A percentile compares a stretch with the other conserved stretches of the same genome.
Evolutionary conservation across 2,113 vertebrate species (phyloP).

Genomic region (Echinops telfairi): DNA sequence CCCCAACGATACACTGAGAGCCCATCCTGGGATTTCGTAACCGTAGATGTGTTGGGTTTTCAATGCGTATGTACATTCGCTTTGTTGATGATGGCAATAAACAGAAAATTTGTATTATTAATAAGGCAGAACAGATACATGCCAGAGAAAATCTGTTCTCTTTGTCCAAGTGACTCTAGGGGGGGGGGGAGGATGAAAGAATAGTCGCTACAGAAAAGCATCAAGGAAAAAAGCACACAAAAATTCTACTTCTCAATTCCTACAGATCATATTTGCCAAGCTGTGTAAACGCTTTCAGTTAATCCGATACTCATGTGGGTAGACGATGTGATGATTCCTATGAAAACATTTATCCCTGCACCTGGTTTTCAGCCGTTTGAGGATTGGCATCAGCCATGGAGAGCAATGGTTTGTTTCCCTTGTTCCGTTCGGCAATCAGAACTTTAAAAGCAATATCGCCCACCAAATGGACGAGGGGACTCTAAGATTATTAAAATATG

Average conservation of each 20-base stretch:
- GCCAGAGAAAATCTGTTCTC: slow-evolving; percentile 24
- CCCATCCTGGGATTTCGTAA: not conserved
- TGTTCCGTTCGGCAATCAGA: slow-evolving; percentile 44
- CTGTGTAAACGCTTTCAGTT: slow-evolving; percentile 12
- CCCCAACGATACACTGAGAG: not conserved
- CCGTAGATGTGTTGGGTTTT: not conserved
- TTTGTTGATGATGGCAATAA: slow-evolving; percentile 27
- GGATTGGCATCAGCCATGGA: slow-evolving; percentile 16
- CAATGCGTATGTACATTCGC: slow-evolving; percentile 9
- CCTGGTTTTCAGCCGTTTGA: not conserved
- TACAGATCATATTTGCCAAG: not conserved
- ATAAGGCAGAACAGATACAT: slow-evolving; percentile 9
- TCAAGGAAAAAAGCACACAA: not conserved
- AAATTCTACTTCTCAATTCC: not conserved
- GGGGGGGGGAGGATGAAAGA: not conserved
- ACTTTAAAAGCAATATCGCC: slow-evolving; percentile 51
- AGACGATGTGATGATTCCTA: not conserved
- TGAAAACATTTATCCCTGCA: not conserved
- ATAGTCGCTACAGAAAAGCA: slow-evolving; percentile 39
- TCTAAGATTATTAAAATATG: slow-evolving; percentile 11
- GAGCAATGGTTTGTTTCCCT: slow-evolving; percentile 14
- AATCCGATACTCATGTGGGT: not conserved
- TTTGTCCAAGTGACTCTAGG: not conserved
- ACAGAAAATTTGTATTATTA: slow-evolving; percentile 35
- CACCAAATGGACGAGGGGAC: slow-evolving; percentile 15